Evolutionary conservation across 2,888 invertebrate genomes (phyloP), one percentile per base, ranked within the genome.

Genomic region (Leucoma salicis): DNA sequence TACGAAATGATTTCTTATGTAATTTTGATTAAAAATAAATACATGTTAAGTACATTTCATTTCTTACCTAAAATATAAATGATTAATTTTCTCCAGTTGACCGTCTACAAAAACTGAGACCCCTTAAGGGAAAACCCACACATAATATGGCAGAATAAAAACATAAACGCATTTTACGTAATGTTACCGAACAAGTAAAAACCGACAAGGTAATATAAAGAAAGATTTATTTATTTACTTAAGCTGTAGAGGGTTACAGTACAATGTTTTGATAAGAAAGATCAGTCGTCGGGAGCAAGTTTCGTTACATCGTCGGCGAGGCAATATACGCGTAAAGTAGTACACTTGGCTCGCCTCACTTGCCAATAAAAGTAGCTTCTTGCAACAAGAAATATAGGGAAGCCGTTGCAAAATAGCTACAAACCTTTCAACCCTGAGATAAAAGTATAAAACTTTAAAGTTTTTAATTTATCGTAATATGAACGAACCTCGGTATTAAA

Each of bases 291-390:
- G 51, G 45, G 52, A 55, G 58, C 58, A 62, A 65, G 69, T 65
- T 67, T 69, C 69, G 63, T 64, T 61, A 64, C 63, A 45, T 54
- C 53, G 43, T 49, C 58, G 37, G 14, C 45, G 36, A 44, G 42
- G 55, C 63, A 63, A 65, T 69, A 70, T 59, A 66, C 54, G 62
- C 66, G 63, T 57, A 59, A 62, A 66, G 65, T 63, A 66, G 67
- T 64, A 49, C 70, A 63, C 65, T 72, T 68, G 68, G 56, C 57
- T 52, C 63, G 63, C 65, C 58, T 65, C 62, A 55, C 60, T 63
- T 50, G 62, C 61, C 60, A 68, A 63, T 64, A 68, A 64, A 65
- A 63, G 55, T 48, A 53, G 53, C 59, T 67, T 55, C 58, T 60
- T 53, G 58, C 48, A 58, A 38, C 53, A 57, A 54, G 50, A 64